Evolutionary conservation across 2,888 invertebrate species (phyloP), one percentile per base, ranked within the genome.

Genomic region (Gryllus longicercus): DNA sequence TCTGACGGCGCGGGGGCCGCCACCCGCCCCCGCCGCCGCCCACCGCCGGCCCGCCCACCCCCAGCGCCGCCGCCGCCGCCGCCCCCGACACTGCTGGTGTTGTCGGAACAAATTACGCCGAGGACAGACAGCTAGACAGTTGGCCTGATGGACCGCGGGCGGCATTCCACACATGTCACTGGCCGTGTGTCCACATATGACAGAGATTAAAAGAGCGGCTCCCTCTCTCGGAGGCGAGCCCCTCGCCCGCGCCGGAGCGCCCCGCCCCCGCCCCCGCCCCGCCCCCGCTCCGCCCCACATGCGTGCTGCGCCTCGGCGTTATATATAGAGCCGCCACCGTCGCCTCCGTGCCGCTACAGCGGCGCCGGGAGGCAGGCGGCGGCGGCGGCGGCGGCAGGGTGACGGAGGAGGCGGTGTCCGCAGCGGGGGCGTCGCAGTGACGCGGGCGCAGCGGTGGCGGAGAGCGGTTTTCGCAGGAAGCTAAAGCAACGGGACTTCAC

Each of bases 161-260:
- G n/a, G 78, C 80, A 80, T 80, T 80, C 80, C 80, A 78, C 80
- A 80, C 78, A 78, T 80, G 80, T 80, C 80, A 80, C 75, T 51
- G 51, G 25, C 23, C 74, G 49, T 50, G 76, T 76, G 80, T 80
- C 80, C 80, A 80, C 80, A 78, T 80, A 80, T 80, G 80, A 78
- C 80, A 78, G 78, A 78, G 80, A 80, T 80, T 80, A 80, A 80
- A 80, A 80, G 79, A 76, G 49, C 49, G 50, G 50, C 75, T 76
- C 76, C 76, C 77, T 25, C 75, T 51, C 79, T 49, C 74, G 75
- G 38, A 74, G 74, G 49, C 50, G 74, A 21, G 50, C 76, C 79
- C 51, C 51, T 76, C 74, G 23, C 78, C 74, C 21, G 49, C 21
- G n/a, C 78, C 8, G 38, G 49, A 5, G 23, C 76, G 75, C 51